Conservation (phyloP, 2,888 invertebrate species). For the Nipponacmea schrenckii region DNA sequence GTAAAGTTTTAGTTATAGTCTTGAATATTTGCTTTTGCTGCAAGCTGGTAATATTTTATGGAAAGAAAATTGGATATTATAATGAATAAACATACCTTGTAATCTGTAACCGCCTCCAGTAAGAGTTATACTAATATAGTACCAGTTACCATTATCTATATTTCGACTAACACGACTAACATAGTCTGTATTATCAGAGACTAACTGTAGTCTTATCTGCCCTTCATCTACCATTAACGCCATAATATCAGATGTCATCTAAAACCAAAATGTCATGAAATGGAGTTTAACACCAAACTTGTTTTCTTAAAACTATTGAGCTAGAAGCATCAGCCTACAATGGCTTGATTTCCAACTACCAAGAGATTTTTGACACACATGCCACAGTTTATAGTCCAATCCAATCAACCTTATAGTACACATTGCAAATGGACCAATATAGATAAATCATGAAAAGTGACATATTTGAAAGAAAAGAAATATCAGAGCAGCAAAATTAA, state of each 20-base stretch:
- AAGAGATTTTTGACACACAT: too few relatives aligned
- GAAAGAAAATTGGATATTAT: too few relatives aligned
- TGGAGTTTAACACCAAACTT: neutral
- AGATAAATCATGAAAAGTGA: too few relatives aligned
- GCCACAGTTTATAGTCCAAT: too few relatives aligned
- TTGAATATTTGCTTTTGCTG: too few relatives aligned
- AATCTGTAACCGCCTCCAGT: constrained; percentile 40
- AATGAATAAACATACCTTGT: constrained; percentile 34
- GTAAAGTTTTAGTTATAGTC: too few relatives aligned
- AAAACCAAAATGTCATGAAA: constrained; percentile 18
- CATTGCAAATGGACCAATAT: too few relatives aligned
- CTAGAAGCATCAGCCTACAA: neutral
- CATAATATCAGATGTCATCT: constrained; percentile 51
- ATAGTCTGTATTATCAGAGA: constrained; percentile 43
- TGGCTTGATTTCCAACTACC: neutral
- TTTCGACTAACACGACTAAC: constrained; percentile 40
- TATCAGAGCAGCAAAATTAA: too few relatives aligned
- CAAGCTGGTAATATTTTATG: neutral
- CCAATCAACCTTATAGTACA: too few relatives aligned
- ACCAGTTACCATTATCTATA: constrained; percentile 53
- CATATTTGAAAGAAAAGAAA: too few relatives aligned
- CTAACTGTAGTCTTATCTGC: constrained; percentile 47
- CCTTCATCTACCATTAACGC: constrained; percentile 46
- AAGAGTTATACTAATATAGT: constrained; percentile 40
- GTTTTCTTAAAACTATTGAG: neutral